Base-by-base conservation (phyloP, 2,888 invertebrate genomes). In the Periphyllus acericola region DNA sequence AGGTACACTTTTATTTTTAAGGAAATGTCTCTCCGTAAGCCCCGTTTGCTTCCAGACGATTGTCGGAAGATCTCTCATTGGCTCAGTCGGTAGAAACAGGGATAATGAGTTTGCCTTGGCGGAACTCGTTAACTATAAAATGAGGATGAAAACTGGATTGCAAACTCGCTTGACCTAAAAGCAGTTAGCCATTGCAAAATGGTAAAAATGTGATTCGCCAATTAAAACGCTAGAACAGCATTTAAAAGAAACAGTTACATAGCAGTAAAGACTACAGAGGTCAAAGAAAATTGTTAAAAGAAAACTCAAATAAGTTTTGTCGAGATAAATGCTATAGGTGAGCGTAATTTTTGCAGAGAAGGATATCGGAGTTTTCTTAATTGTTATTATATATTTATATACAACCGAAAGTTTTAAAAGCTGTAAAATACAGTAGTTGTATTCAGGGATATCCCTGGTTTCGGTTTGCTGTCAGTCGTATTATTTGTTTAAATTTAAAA, bases 111-210 rank as follows among this genome's bases (percentile, higher is more conserved):
- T 34, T 21, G 5, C 36, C 46, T 84, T 40, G 21, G 32, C 29
- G 25, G 25, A 76, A 76, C 66, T 84, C 75, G 32, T 76, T 46
- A 66, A 40, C 34, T 14, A 84, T 40, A 68, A 84, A 40, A 84
- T 60, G 66, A 84, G 21, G 76, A 66, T 29, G 17, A 66, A 85
- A 85, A 85, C 79, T 85, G 40, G 68, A 71, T 85, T 68, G 36
- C 72, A 36, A 83, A 55, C 34, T 83, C 34, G 11, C 11, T n/a
- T 36, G 55, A 74, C 83, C 83, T 72, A 29, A 83, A 83, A 17
- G n/a, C 52, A 55, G 34, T 55, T 60, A 74, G 46, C 34, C 8
- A 34, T 32, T 71, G 32, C 6, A n/a, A 55, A 9, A n/a, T 81
- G 21, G 32, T 72, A 32, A 52, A 72, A 71, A 55, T 74, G 19